phyloP scores from a whole-genome alignment of 2,888 invertebrate species.

The Pristionchus maxplancki region DNA sequence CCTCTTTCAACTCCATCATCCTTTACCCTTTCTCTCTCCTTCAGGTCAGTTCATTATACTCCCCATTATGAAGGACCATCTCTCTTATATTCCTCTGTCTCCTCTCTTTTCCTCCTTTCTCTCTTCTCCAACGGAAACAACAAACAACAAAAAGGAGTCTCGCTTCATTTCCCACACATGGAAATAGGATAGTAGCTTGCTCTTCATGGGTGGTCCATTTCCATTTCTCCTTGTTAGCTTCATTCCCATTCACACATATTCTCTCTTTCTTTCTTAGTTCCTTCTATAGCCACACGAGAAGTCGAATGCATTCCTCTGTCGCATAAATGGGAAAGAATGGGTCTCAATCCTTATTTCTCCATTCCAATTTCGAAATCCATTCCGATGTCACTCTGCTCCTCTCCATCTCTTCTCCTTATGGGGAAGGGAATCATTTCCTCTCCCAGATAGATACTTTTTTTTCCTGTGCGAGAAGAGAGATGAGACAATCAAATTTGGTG shows the following conservation, averaged over 20 bases:
- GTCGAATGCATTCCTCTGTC: neutral
- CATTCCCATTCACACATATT: neutral
- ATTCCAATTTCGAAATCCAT: neutral
- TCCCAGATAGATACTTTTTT: neutral
- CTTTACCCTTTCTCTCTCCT: constrained; percentile 48
- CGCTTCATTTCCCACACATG: neutral
- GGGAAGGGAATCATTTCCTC: neutral
- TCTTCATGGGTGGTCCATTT: neutral
- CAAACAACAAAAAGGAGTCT: constrained; percentile 1
- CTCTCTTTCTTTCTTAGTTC: neutral
- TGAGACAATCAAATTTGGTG: constrained; percentile 19
- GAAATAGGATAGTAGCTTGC: neutral
- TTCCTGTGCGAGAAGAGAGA: neutral
- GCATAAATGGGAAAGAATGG: neutral
- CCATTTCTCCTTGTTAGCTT: neutral
- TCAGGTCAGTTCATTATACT: constrained; percentile 42
- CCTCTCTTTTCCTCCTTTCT: neutral
- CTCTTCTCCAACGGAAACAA: neutral
- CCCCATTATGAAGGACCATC: neutral
- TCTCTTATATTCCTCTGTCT: neutral
- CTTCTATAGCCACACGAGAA: neutral
- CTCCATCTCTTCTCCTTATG: neutral
- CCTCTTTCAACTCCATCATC: constrained; percentile 39
- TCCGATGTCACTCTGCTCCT: neutral
- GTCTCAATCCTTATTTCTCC: neutral